Evolutionary conservation across 2,797 vertebrate genomes (phyloP).

Genomic region (Xiphophorus birchmanni): DNA sequence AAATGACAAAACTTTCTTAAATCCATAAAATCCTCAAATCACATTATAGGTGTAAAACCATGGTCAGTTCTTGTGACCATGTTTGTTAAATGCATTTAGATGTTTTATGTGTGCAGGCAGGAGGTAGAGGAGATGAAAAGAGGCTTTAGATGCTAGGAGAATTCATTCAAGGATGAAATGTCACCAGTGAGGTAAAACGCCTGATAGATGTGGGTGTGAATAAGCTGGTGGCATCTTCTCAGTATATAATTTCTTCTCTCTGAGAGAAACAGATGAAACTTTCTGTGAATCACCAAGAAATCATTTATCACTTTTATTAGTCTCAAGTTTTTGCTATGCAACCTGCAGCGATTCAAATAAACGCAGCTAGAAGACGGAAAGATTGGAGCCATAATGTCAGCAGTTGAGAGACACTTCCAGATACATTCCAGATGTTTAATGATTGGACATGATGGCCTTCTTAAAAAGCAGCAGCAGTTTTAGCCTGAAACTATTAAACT

Average conservation of each 20-base stretch:
- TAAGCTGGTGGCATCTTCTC: conserved; percentile 35
- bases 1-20: not conserved
- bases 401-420: conserved; percentile 39
- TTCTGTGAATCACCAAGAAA: conserved; percentile 46
- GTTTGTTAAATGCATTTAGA: conserved; percentile 56
- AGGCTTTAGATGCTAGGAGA: conserved; percentile 14
- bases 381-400: conserved; percentile 38
- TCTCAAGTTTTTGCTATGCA: conserved; percentile 43
- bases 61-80: conserved; percentile 52
- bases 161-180: conserved; percentile 33
- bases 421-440: conserved; percentile 73
- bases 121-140: not conserved
- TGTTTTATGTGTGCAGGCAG: conserved; percentile 25
- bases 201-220: conserved; percentile 38
- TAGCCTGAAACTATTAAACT: conserved; percentile 55
- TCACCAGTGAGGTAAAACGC: conserved; percentile 24
- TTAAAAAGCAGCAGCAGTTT: conserved; percentile 50
- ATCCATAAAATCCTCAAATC: conserved; percentile 11
- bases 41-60: conserved; percentile 37
- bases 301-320: conserved; percentile 61
- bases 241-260: conserved; percentile 50
- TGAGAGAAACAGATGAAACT: conserved; percentile 33
- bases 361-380: conserved; percentile 31
- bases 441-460: conserved; percentile 68
- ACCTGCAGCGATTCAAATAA: conserved; percentile 59